Conservation (phyloP, 2,797 vertebrate species). For the Parambassis ranga region DNA sequence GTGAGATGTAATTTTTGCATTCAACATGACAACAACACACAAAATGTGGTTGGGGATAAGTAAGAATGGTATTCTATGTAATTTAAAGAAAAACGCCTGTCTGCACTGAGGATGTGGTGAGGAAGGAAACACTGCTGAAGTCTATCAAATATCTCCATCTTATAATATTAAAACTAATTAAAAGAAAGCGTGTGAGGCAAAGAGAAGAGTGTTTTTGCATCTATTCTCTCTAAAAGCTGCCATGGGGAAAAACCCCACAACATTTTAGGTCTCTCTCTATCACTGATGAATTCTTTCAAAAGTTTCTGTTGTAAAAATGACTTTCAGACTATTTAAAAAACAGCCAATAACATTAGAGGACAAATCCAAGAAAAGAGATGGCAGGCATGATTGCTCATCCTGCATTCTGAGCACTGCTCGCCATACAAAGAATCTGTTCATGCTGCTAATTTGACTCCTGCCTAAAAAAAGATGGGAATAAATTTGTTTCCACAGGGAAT, state of each 20-base stretch:
- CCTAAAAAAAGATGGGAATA: slow-evolving; percentile 51
- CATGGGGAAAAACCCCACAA: too few species aligned
- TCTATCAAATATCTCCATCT: not conserved
- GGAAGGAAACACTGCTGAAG: too few species aligned
- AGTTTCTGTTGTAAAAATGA: not conserved
- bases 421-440: slow-evolving; percentile 40
- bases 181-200: too few species aligned
- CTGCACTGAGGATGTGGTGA: not conserved
- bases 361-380: not conserved
- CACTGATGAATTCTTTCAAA: not conserved
- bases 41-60: not conserved
- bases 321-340: not conserved
- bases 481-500: slow-evolving; percentile 31
- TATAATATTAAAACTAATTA: too few species aligned
- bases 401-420: not conserved
- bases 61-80: not conserved
- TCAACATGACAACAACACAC: not conserved
- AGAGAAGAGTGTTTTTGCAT: too few species aligned
- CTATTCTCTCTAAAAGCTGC: too few species aligned
- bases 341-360: not conserved
- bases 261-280: too few species aligned
- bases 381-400: not conserved
- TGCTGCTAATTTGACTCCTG: slow-evolving; percentile 34
- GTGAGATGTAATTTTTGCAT: not conserved
- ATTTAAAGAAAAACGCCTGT: not conserved